Evolutionary conservation across 2,797 vertebrate genomes (phyloP), one percentile per base, ranked within the genome.

Genomic region (Epinephelus malabaricus): DNA sequence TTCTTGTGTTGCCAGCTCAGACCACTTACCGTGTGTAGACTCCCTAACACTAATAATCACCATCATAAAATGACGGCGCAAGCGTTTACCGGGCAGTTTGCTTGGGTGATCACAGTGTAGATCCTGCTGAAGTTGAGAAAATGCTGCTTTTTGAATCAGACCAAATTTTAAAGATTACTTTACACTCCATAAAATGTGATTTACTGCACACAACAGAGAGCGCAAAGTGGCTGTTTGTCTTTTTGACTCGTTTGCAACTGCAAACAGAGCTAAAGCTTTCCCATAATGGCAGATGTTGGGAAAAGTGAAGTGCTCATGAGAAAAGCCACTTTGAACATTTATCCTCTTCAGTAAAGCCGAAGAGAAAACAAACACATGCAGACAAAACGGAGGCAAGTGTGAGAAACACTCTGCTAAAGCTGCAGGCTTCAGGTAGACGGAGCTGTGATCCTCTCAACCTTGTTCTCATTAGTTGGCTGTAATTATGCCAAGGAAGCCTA

Each of bases 241-340:
- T 55, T 55, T 30, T 40, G 12, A 6, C 30, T 34, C 30, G 11
- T 53, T 15, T 43, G 7, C 30, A 6, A 17, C 43, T 46, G 63
- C 72, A 65, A 63, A 74, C 65, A 11, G 30, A 63, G 46, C 38
- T 49, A 8, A 67, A 69, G 46, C 73, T 34, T 12, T 40, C 47
- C 40, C 61, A 38, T 58, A 56, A 30, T 47, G 34, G 9, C 68
- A 25, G 14, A 34, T 23, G 53, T 18, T 56, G 25, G 60, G 55
- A 62, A 21, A 17, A 45, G 45, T 27, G 17, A 55, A 50, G 30
- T 11, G 40, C 56, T 47, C 10, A 18, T 15, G 18, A 61, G 62
- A 34, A 53, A 73, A 71, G 40, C 54, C 51, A 5, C 51, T 71
- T 68, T 71, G 21, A 62, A 45, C 60, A 14, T 76, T 71, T 80